These are phyloP conservation scores for Biston stratarius DNA, from an alignment of 2,888 invertebrate species.

Conservation along the genomic window DNA sequence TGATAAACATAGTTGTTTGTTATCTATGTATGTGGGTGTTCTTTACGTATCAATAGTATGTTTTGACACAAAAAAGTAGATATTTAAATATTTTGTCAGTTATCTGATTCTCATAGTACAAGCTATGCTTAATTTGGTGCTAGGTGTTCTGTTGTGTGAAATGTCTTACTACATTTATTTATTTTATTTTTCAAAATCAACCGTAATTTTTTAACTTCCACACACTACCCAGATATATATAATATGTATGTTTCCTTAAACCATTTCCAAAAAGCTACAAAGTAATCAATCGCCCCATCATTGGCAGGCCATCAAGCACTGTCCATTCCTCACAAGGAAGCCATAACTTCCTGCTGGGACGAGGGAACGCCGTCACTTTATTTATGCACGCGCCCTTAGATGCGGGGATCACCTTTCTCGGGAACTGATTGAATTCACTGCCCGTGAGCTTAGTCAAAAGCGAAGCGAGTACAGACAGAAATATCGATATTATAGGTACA, in stretches of 20 bases:
- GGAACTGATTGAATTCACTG: conserved; percentile 77
- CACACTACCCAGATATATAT: background rate
- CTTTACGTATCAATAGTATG: too few species aligned
- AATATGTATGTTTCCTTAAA: background rate
- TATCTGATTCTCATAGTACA: too few species aligned
- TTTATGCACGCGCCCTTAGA: conserved; percentile 76
- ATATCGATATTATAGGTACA: conserved; percentile 1
- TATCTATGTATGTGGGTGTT: too few species aligned
- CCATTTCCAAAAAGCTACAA: conserved; percentile 18
- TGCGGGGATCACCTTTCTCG: conserved; percentile 65
- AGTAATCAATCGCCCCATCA: conserved; percentile 37
- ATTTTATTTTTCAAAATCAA: too few species aligned
- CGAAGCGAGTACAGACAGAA: conserved; percentile 46
- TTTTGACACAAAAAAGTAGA: too few species aligned
- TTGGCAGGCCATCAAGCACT: conserved; percentile 44
- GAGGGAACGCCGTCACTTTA: conserved; percentile 62
- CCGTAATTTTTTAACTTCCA: background rate
- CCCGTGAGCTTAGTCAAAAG: conserved; percentile 42
- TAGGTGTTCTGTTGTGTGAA: too few species aligned
- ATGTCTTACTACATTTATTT: too few species aligned
- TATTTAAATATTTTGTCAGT: too few species aligned
- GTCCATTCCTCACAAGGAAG: conserved; percentile 45
- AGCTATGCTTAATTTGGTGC: too few species aligned
- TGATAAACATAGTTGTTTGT: too few species aligned
- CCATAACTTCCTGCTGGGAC: conserved; percentile 49